Evolutionary conservation across 2,797 vertebrate genomes (phyloP), one percentile per base, ranked within the genome.

Genomic region (Scyliorhinus canicula): DNA sequence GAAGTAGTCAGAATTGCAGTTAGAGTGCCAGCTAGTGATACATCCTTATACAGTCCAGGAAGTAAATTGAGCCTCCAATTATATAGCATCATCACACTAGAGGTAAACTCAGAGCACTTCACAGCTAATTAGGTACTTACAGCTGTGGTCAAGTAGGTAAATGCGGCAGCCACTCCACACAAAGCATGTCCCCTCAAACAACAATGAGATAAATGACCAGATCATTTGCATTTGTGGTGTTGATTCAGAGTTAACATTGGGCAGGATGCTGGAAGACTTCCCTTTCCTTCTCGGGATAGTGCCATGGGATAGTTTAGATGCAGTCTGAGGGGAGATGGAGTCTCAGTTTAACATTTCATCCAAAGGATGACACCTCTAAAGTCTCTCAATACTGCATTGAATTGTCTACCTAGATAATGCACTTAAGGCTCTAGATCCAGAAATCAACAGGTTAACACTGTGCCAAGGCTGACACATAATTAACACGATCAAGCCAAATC

Each of bases 1-100:
- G 84, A 24, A 52, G 40, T 47, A 11, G 12, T 63, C 28, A 91
- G 26, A 31, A 69, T 69, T 69, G 93, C 93, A 69, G 28, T 94
- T 69, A 94, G 67, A 35, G 67, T 74, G 67, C 93, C 93, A 50
- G 52, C 93, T 71, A 94, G 93, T 74, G 93, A 47, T 55, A 35
- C 35, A 94, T 71, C 28, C 44, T 71, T 35, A n/a, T 24, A 52
- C 9, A 93, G 44, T 28, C 52, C 31, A 88, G 31, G 5, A 88
- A 60, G 14, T 35, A 57, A 35, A 57, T 35, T n/a, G 82, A 84
- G 28, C 44, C 44, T 19, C 40, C 79, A 84, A 84, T 84, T 50
- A 84, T 24, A 26, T 84, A 47, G 21, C 21, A 50, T 28, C 12
- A 55, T 88, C 52, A 57, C 0, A 44, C n/a, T n/a, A n/a, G n/a